Conservation (phyloP, 2,888 invertebrate genomes). For the Oeneis ivallda region DNA sequence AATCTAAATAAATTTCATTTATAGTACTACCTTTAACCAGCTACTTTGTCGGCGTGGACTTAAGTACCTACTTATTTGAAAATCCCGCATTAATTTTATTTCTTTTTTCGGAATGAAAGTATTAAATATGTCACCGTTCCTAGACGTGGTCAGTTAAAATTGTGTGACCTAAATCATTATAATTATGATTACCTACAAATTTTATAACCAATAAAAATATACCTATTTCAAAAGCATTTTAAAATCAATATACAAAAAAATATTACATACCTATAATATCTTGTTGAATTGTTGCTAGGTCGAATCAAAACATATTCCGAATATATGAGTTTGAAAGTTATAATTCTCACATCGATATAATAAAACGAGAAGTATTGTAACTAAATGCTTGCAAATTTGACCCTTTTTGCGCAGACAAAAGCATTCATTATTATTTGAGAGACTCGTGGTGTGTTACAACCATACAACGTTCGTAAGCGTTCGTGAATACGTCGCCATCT, state of each 20-base stretch:
- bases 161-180: too few species aligned
- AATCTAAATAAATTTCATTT: too few species aligned
- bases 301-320: constrained; percentile 12
- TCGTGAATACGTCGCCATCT: constrained; percentile 54
- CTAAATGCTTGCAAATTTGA: constrained; percentile 12
- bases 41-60: too few species aligned
- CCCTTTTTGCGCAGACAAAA: constrained; percentile 6
- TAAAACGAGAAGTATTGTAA: neutral
- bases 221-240: constrained; percentile 18
- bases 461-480: neutral
- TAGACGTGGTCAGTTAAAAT: too few species aligned
- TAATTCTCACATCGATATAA: constrained; percentile 24
- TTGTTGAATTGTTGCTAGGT: constrained; percentile 32
- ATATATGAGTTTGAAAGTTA: constrained; percentile 16
- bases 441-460: constrained; percentile 2
- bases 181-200: neutral
- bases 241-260: neutral
- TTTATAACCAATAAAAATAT: constrained; percentile 9
- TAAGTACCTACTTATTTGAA: too few species aligned
- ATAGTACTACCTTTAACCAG: too few species aligned
- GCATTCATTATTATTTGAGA: constrained; percentile 23
- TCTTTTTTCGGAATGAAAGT: too few species aligned
- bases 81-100: too few species aligned
- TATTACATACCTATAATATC: constrained; percentile 11
- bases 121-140: too few species aligned